Evolutionary conservation across 2,797 vertebrate species (phyloP).

Genomic region (Dicrostonyx torquatus): DNA sequence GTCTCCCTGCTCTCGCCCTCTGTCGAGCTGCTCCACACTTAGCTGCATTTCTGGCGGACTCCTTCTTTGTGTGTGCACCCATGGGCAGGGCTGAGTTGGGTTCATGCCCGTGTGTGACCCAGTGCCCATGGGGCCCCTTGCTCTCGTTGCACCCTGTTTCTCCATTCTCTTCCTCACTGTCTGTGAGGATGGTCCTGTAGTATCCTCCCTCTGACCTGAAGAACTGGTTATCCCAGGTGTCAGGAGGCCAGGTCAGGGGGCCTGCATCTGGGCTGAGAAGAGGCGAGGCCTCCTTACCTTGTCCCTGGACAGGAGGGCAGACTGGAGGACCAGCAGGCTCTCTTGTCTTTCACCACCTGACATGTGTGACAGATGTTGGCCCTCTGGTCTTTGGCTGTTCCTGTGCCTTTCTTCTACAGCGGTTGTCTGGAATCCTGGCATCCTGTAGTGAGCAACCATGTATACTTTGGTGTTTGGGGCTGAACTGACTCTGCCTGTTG

Average conservation of each 20-base stretch:
- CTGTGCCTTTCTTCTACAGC: accelerated
- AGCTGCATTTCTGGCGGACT: neutral
- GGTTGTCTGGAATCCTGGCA: neutral
- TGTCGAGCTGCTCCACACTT: neutral
- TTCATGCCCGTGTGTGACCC: neutral
- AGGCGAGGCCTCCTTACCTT: neutral
- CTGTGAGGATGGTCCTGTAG: neutral
- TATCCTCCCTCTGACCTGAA: neutral
- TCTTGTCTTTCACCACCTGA: accelerated
- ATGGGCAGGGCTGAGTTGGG: neutral
- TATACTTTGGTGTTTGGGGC: neutral
- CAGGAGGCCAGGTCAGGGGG: neutral
- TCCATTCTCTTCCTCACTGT: neutral
- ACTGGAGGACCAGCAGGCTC: neutral
- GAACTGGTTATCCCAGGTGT: slow-evolving; percentile 13
- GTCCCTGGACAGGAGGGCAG: neutral
- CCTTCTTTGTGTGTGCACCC: neutral
- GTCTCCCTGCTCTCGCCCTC: neutral
- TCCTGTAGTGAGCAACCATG: neutral
- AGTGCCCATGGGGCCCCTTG: neutral
- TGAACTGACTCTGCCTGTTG: neutral
- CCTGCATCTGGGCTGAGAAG: neutral
- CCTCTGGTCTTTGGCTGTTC: neutral
- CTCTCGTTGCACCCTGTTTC: too few species aligned
- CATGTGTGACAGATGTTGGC: neutral